Conservation (phyloP, 2,888 invertebrate species). For the Scaptomyza tumidula region DNA sequence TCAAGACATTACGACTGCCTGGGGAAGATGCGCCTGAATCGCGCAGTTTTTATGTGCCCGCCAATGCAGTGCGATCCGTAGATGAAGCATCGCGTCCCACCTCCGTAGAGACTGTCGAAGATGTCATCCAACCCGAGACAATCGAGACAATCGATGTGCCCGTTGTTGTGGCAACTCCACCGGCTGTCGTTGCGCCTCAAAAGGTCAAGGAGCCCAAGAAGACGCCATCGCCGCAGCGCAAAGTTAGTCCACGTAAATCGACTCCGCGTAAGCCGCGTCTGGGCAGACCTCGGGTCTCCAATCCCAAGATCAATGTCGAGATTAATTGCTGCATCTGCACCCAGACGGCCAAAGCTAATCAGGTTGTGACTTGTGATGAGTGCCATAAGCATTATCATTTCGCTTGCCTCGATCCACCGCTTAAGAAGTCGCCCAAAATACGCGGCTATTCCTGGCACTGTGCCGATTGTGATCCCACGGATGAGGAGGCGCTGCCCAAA, state of each 20-base stretch:
- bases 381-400: constrained; percentile 96
- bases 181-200: constrained; percentile 27
- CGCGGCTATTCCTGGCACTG: constrained; percentile 98
- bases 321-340: constrained; percentile 81
- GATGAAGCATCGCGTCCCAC: constrained; percentile 83
- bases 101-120: constrained; percentile 84
- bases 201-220: constrained; percentile 34
- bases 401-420: constrained; percentile 95
- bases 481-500: constrained; percentile 73
- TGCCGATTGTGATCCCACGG: constrained; percentile 96
- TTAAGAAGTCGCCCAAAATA: constrained; percentile 96
- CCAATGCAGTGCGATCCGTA: constrained; percentile 85
- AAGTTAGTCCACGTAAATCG: constrained; percentile 79
- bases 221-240: constrained; percentile 64
- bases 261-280: constrained; percentile 65
- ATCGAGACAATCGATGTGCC: constrained; percentile 23
- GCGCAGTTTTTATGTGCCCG: constrained; percentile 91
- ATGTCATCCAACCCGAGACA: constrained; percentile 54
- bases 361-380: constrained; percentile 92
- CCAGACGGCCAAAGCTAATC: constrained; percentile 75
- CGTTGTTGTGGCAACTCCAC: constrained; percentile 16
- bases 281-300: constrained; percentile 59
- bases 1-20: constrained; percentile 83
- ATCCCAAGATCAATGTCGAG: constrained; percentile 60
- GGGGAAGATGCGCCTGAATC: constrained; percentile 91